These are phyloP conservation scores for Sweltsa coloradensis DNA, from an alignment of 1,140 invertebrate genomes.

Conservation along the genomic window DNA sequence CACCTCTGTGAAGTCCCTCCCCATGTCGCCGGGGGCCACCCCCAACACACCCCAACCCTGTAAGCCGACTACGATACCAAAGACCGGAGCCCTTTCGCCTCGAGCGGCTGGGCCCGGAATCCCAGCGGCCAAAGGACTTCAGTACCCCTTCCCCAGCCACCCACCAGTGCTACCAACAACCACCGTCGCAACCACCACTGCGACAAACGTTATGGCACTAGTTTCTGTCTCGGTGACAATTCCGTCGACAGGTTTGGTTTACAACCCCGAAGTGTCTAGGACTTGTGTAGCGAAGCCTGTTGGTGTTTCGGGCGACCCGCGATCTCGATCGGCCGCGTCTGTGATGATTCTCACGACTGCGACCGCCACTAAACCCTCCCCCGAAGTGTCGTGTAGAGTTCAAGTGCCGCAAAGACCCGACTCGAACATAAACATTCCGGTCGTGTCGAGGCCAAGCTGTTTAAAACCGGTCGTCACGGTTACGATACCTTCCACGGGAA, in stretches of 20 bases:
- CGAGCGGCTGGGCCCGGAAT: constrained; percentile 4
- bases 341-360: constrained; percentile 2
- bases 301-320: not conserved
- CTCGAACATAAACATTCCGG: too few species aligned
- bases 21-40: too few species aligned
- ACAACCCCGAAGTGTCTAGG: not conserved
- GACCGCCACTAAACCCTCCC: not conserved
- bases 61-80: too few species aligned
- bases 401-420: too few species aligned
- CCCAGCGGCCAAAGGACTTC: constrained; percentile 42
- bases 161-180: constrained; percentile 40
- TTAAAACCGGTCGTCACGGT: too few species aligned
- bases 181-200: constrained; percentile 16
- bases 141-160: constrained; percentile 71
- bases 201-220: constrained; percentile 14
- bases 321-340: not conserved
- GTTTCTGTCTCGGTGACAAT: constrained; percentile 6
- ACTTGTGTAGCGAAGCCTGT: constrained; percentile 4
- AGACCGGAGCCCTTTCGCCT: constrained; percentile 13
- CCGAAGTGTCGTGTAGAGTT: constrained; percentile 4
- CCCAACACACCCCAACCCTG: too few species aligned
- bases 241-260: not conserved
- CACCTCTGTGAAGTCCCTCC: not conserved
- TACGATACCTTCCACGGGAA: not conserved
- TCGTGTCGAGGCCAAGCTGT: too few species aligned